A percentile compares a stretch with the other conserved stretches of the same genome.
phyloP scores from a whole-genome alignment of 2,888 invertebrate genomes.

The Cacoxenus indagator region DNA sequence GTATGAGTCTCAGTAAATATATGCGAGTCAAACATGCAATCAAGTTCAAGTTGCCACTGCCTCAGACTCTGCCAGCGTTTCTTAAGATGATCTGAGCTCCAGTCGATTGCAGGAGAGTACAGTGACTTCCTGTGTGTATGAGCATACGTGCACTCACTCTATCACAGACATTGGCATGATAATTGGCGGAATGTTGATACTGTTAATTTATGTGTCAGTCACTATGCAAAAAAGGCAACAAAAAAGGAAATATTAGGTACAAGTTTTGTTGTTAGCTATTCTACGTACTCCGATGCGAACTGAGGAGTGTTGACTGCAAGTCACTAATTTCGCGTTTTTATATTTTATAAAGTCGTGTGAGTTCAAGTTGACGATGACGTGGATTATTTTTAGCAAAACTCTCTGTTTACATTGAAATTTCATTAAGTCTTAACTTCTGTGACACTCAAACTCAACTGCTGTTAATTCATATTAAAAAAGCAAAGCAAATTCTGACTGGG shows the following conservation, averaged over 20 bases:
- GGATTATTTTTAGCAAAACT: not conserved
- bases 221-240: constrained; percentile 10
- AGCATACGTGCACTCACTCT: not conserved
- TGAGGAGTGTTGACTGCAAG: no score
- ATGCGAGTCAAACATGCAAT: not conserved
- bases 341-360: not conserved
- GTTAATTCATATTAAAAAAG: constrained; percentile 57
- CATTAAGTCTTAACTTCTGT: constrained; percentile 15
- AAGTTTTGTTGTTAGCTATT: not conserved
- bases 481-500: not conserved
- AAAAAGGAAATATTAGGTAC: not conserved
- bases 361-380: not conserved
- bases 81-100: no score
- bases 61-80: no score
- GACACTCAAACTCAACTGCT: constrained; percentile 54
- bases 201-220: constrained; percentile 20
- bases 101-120: not conserved
- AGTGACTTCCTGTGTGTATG: constrained; percentile 15
- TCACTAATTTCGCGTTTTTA: not conserved
- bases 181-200: constrained; percentile 21
- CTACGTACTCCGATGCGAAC: no score
- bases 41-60: not conserved
- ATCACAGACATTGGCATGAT: constrained; percentile 15
- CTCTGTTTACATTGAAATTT: not conserved
- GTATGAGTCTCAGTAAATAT: not conserved